Conservation (phyloP, 2,113 vertebrate species). For the Psittacara wagleri region DNA sequence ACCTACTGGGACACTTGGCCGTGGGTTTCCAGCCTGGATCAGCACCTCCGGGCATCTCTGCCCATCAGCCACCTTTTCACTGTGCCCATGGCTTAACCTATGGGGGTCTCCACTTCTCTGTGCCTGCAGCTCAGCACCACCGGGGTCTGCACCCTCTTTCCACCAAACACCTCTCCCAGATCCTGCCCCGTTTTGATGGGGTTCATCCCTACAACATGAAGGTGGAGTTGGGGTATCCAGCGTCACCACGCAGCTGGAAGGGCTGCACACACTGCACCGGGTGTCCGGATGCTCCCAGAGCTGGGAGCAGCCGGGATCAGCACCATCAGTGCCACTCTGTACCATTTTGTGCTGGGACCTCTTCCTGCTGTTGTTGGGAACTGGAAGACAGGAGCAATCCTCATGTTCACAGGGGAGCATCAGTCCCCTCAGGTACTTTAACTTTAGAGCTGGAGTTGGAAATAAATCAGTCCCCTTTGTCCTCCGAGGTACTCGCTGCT, state of each 20-base stretch:
- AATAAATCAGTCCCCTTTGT: conserved; percentile 36
- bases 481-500: not conserved
- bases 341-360: not conserved
- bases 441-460: not conserved
- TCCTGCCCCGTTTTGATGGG: not conserved
- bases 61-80: not conserved
- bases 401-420: fast-evolving
- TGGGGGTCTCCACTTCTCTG: not conserved
- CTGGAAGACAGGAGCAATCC: not conserved
- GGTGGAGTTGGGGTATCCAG: not conserved
- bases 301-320: not conserved
- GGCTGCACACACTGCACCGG: not conserved
- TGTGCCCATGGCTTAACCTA: not conserved
- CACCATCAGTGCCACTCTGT: not conserved
- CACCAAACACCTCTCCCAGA: not conserved
- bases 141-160: not conserved
- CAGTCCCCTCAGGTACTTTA: not conserved
- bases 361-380: not conserved
- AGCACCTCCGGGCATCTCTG: not conserved
- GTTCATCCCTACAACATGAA: not conserved
- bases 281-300: not conserved
- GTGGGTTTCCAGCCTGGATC: not conserved
- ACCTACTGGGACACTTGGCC: not conserved
- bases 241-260: fast-evolving
- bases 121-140: not conserved